phyloP scores from a whole-genome alignment of 92 coral and sea anemone genomes.

The Porites divaricata region DNA sequence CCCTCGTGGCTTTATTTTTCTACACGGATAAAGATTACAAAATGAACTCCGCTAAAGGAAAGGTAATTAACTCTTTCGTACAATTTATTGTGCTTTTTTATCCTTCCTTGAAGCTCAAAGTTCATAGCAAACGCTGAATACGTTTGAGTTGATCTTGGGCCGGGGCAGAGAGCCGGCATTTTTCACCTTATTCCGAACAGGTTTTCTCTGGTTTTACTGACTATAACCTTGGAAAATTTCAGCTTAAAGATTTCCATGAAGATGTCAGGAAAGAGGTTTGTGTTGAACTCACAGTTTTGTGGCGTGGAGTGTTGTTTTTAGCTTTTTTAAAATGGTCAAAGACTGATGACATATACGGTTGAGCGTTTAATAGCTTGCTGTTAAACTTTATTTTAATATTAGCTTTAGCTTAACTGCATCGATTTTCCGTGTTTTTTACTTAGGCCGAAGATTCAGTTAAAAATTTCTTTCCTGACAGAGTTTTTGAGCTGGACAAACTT shows the following conservation, averaged over 20 bases:
- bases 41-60: conserved; percentile 38
- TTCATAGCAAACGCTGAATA: neutral
- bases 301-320: neutral
- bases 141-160: neutral
- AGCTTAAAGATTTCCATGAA: conserved; percentile 84
- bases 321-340: neutral
- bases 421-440: neutral
- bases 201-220: neutral
- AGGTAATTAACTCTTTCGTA: neutral
- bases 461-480: conserved; percentile 91
- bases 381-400: too few relatives aligned
- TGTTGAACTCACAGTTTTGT: neutral
- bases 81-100: neutral
- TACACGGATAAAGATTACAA: conserved; percentile 2
- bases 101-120: neutral
- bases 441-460: conserved; percentile 95
- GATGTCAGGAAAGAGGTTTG: conserved; percentile 85
- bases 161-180: neutral
- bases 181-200: neutral
- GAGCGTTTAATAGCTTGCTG: too few relatives aligned
- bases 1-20: conserved; percentile 3
- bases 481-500: conserved; percentile 80
- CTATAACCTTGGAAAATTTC: conserved; percentile 11
- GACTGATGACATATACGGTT: too few relatives aligned
- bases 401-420: neutral